These are phyloP conservation scores for Matsumyia berberina DNA, from an alignment of 2,888 invertebrate species.

Conservation along the genomic window DNA sequence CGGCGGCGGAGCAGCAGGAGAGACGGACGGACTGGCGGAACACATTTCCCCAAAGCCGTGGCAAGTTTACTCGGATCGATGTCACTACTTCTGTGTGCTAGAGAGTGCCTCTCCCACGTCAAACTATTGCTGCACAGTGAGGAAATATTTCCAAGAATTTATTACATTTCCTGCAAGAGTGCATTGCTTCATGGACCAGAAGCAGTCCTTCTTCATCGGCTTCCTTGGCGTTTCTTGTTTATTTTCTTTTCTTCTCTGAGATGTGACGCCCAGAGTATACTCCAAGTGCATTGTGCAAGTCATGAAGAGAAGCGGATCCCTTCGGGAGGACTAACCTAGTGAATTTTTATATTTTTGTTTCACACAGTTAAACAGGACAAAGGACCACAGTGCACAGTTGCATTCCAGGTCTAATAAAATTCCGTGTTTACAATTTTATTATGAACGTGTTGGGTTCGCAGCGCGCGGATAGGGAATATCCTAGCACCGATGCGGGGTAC, in stretches of 20 bases:
- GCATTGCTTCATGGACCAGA: slow-evolving; percentile 67
- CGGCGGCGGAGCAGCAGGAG: background rate
- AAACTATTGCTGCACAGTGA: slow-evolving; percentile 13
- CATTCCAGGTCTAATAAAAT: slow-evolving; percentile 79
- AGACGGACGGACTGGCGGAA: slow-evolving; percentile 20
- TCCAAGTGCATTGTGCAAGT: slow-evolving; percentile 34
- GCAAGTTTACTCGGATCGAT: slow-evolving; percentile 62
- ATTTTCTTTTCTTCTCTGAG: background rate
- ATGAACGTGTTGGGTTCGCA: slow-evolving; percentile 76
- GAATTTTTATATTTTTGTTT: slow-evolving; percentile 61
- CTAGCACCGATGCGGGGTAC: background rate
- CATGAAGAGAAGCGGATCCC: slow-evolving; percentile 42
- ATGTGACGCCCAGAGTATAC: slow-evolving; percentile 19
- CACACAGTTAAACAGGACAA: slow-evolving; percentile 45
- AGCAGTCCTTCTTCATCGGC: slow-evolving; percentile 44
- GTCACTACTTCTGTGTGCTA: slow-evolving; percentile 37
- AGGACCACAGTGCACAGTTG: slow-evolving; percentile 9
- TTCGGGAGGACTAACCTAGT: slow-evolving; percentile 68
- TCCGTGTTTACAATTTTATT: slow-evolving; percentile 82
- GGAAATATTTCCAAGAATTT: slow-evolving; percentile 68
- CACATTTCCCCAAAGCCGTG: slow-evolving; percentile 25
- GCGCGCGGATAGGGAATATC: slow-evolving; percentile 35
- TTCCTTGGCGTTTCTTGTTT: slow-evolving; percentile 2
- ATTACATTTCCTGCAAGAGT: slow-evolving; percentile 69
- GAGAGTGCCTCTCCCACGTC: slow-evolving; percentile 10